Base-by-base conservation (phyloP, 1,140 invertebrate genomes). In the Orchestia grillus region DNA sequence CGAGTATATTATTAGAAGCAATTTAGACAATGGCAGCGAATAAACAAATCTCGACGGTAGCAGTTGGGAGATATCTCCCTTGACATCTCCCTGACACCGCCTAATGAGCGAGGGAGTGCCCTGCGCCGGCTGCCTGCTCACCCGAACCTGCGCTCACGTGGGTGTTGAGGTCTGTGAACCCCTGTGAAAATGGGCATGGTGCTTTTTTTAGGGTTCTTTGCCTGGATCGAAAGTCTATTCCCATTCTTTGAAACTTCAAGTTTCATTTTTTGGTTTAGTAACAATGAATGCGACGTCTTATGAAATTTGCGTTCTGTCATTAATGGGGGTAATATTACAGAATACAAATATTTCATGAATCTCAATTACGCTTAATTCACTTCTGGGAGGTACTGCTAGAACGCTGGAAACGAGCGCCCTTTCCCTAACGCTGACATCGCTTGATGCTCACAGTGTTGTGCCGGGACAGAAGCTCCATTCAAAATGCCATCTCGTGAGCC, bases 1-100 rank as follows among this genome's bases (percentile, higher is more conserved):
- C 19, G 92, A 40, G 92, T 90, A 77, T 94, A 94, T 94, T 94
- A 94, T 45, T 94, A 94, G 92, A 94, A 94, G 43, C 92, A 94
- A 94, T 94, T 94, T 94, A 94, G 92, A 94, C 92, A 94, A 94
- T 94, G 92, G 92, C 41, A 44, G 92, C 92, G 92, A 44, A 47
- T 47, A 94, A 94, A 94, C 92, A 94, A 94, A 94, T 94, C 43
- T 45, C 43, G 92, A 44, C 43, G 92, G 92, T 94, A 94, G 92
- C 92, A 94, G 92, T 94, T 94, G 92, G 92, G 92, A 94, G 92
- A 94, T 94, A 94, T 94, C 92, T 44, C 40, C 92, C 44, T 44
- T 94, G 92, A 94, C 92, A 40, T 47, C 40, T 47, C 15, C 92
- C 92, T 94, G 92, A 94, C 92, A 44, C 92, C 43, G 44, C 92